These are phyloP conservation scores for Edolisoma coerulescens DNA, from an alignment of 2,113 vertebrate species.

Conservation along the genomic window DNA sequence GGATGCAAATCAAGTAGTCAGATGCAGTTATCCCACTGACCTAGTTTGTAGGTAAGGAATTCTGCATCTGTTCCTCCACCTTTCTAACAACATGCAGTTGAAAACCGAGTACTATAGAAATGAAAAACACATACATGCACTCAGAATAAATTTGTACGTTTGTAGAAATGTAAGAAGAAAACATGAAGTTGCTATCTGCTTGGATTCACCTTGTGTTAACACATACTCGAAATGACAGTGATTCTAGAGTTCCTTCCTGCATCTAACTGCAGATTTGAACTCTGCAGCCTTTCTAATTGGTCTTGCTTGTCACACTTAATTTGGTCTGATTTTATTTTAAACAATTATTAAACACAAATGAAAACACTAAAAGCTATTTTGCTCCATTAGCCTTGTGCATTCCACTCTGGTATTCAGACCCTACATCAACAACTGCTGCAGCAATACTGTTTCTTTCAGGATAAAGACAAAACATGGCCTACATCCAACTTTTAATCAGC, in stretches of 20 bases:
- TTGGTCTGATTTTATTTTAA: constrained; percentile 64
- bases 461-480: constrained; percentile 75
- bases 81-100: neutral
- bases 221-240: neutral
- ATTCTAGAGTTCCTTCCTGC: neutral
- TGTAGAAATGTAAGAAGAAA: neutral
- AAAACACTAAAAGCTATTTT: constrained; percentile 61
- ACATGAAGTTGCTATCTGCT: neutral
- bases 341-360: constrained; percentile 66
- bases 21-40: neutral
- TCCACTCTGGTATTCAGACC: constrained; percentile 32
- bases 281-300: constrained; percentile 49
- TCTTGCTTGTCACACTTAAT: constrained; percentile 46
- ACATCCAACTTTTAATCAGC: constrained; percentile 81
- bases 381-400: constrained; percentile 48
- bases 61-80: neutral
- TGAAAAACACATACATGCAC: neutral
- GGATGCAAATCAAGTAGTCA: neutral
- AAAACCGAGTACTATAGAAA: neutral
- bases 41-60: neutral
- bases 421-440: constrained; percentile 62
- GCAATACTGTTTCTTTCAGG: constrained; percentile 70
- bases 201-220: neutral
- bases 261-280: constrained; percentile 13
- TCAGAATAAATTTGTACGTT: neutral